Percentiles rank a stretch among this genome's conserved stretches.
Evolutionary conservation across 2,888 invertebrate species (phyloP).

Genomic region (Plebejus argus): DNA sequence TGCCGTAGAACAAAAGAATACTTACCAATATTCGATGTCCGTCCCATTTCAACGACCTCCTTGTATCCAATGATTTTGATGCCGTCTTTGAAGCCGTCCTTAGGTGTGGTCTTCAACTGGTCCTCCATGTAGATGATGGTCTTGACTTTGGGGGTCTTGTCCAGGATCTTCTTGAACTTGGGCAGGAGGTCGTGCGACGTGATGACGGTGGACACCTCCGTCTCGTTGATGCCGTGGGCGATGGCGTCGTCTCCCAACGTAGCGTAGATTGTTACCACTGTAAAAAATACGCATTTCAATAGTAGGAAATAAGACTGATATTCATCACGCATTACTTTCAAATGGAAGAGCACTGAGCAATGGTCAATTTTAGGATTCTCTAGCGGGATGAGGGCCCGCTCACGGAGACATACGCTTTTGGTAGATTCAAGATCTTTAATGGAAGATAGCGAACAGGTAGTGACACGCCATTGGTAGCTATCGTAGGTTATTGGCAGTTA

Average conservation of each 20-base stretch:
- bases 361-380: too few species aligned
- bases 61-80: conserved; percentile 88
- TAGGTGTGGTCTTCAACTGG: conserved; percentile 87
- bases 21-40: conserved; percentile 64
- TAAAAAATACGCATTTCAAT: conserved; percentile 40
- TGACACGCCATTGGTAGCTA: too few species aligned
- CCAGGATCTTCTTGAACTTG: conserved; percentile 91
- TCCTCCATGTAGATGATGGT: conserved; percentile 94
- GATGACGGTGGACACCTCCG: conserved; percentile 95
- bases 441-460: too few species aligned
- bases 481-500: too few species aligned
- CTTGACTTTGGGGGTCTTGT: conserved; percentile 86
- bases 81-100: conserved; percentile 85
- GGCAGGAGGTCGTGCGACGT: conserved; percentile 95
- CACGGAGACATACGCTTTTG: too few species aligned
- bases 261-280: conserved; percentile 97
- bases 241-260: conserved; percentile 98
- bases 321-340: too few species aligned
- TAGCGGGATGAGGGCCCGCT: too few species aligned
- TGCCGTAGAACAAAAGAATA: conserved; percentile 18
- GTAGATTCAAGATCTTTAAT: too few species aligned
- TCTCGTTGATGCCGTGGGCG: conserved; percentile 97
- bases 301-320: neutral
- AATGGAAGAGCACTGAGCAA: too few species aligned
- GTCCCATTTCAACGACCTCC: conserved; percentile 74